These are phyloP conservation scores for Indicator indicator DNA, from an alignment of 2,113 vertebrate genomes.

Conservation along the genomic window DNA sequence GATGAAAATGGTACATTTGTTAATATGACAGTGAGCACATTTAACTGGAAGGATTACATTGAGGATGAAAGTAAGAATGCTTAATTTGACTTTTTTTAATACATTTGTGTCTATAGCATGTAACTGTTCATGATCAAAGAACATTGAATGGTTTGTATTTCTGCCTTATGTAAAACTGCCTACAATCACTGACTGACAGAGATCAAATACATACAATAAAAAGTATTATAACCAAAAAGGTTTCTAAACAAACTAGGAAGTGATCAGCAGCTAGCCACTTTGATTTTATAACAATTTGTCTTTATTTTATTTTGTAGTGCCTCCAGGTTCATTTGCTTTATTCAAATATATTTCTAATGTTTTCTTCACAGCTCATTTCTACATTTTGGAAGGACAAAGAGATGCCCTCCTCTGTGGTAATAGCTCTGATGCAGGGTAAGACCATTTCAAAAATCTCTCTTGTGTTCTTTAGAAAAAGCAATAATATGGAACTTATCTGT, in stretches of 20 bases:
- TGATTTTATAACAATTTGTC: not conserved
- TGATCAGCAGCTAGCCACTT: not conserved
- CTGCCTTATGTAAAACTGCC: not conserved
- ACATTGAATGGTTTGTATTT: not conserved
- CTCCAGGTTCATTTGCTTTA: not conserved
- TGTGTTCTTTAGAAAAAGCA: not conserved
- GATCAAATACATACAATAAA: not conserved
- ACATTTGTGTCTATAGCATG: not conserved
- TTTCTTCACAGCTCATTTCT: conserved; percentile 80
- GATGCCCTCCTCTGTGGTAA: conserved; percentile 93
- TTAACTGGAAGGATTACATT: conserved; percentile 86
- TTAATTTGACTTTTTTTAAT: conserved; percentile 14
- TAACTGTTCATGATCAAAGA: not conserved
- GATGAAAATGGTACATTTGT: conserved; percentile 73
- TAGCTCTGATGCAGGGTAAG: conserved; percentile 91
- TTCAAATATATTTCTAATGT: conserved; percentile 17
- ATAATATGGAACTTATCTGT: not conserved
- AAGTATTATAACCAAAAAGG: not conserved
- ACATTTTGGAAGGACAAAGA: conserved; percentile 80
- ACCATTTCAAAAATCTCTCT: not conserved
- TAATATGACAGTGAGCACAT: conserved; percentile 71
- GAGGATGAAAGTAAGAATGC: conserved; percentile 81
- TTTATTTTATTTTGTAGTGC: not conserved
- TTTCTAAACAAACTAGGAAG: not conserved
- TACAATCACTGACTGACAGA: not conserved